These are phyloP conservation scores for Pantala flavescens DNA, from an alignment of 1,140 invertebrate species.

Conservation along the genomic window DNA sequence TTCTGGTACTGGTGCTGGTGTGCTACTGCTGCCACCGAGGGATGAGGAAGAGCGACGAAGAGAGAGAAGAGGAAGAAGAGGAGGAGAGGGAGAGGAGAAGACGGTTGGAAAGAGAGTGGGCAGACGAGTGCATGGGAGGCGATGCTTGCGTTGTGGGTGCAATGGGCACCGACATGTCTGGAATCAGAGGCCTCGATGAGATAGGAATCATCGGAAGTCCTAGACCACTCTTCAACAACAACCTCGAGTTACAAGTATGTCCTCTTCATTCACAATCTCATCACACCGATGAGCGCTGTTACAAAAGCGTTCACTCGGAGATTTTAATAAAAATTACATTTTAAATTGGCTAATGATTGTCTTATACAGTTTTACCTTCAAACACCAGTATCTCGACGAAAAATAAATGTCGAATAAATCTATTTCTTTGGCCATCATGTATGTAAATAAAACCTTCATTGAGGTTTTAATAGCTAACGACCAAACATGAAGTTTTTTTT, in stretches of 20 bases:
- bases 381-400: too few species aligned
- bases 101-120: not conserved
- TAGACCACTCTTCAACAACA: not conserved
- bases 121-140: not conserved
- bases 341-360: too few species aligned
- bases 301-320: too few species aligned
- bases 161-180: not conserved
- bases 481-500: too few species aligned
- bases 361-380: too few species aligned
- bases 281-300: too few species aligned
- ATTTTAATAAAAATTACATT: too few species aligned
- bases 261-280: too few species aligned
- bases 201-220: not conserved
- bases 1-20: constrained; percentile 47
- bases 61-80: constrained; percentile 26
- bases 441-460: too few species aligned
- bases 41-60: constrained; percentile 46
- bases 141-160: not conserved
- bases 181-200: not conserved
- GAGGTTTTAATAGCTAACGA: too few species aligned
- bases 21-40: constrained; percentile 56
- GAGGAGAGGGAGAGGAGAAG: not conserved
- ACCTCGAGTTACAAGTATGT: not conserved
- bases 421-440: too few species aligned
- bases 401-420: too few species aligned